Base-by-base conservation (phyloP, 2,113 vertebrate genomes). In the Trochalopteron elliotii region DNA sequence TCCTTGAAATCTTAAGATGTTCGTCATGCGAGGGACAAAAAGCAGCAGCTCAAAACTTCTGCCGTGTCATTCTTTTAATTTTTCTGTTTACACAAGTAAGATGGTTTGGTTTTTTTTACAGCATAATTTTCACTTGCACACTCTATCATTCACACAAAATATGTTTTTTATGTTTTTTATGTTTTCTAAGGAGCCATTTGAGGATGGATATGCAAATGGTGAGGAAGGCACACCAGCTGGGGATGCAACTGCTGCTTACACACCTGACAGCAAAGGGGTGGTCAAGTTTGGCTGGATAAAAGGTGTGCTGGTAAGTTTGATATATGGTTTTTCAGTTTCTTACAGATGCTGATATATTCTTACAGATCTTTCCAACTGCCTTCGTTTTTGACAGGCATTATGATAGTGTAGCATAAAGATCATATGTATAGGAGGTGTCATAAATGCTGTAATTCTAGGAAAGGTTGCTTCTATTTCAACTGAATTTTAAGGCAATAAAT, bases 271-370 rank as follows among this genome's bases (percentile, higher is more conserved):
- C 81, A 99, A 99, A 98, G 99, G 99, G 3, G 98, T 99, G 37
- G 99, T 99, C 69, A 99, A 99, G 91, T 99, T 99, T 69, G 99
- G 99, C 50, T 99, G 99, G 99, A 98, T 99, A 68, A 99, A 99
- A 96, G 99, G 99, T 52, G 99, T 99, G 35, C 95, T 99, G 98
- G 99, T 99, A 96, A 98, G 99, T 97, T 91, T 82, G 13, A 59
- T 80, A 10, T 25, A 27, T 76, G 52, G 28, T 37, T 24, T n/a
- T 65, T 50, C 31, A 1, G 7, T 65, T 69, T 93, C 68, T 90
- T 81, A 40, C 16, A 20, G 31, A 33, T 83, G 11, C 7, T 12
- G 3, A 21, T 59, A 14, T 12, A 4, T 59, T 67, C 44, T 59
- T 67, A 15, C 5, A 25, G 17, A 12, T 64, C 11, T 76, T 81